Evolutionary conservation across 1,140 invertebrate species (phyloP).

Genomic region (Drosophila equinoxialis): DNA sequence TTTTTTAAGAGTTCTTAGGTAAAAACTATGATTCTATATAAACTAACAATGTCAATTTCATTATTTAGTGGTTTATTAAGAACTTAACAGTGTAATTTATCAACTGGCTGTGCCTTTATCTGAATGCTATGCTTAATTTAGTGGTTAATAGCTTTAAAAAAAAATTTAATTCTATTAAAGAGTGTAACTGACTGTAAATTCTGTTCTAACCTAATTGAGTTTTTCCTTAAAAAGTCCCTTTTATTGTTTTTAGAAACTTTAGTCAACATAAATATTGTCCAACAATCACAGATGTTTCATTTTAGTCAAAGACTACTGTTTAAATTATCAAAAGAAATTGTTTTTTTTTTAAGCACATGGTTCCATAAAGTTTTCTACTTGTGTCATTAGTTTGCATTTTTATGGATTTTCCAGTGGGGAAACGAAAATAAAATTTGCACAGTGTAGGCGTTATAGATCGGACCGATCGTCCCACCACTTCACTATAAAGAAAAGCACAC

Average conservation of each 20-base stretch:
- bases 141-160: too few species aligned
- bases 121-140: too few species aligned
- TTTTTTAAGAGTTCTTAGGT: too few species aligned
- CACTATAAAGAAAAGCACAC: slow-evolving; percentile 55
- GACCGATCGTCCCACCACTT: slow-evolving; percentile 38
- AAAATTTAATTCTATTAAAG: too few species aligned
- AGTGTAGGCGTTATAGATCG: slow-evolving; percentile 70
- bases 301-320: slow-evolving; percentile 15
- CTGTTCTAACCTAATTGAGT: too few species aligned
- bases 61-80: too few species aligned
- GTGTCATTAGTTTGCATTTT: slow-evolving; percentile 53
- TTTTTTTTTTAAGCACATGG: slow-evolving; percentile 3
- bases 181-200: too few species aligned
- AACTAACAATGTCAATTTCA: too few species aligned
- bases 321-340: slow-evolving; percentile 6
- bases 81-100: too few species aligned
- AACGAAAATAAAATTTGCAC: slow-evolving; percentile 61
- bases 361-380: slow-evolving; percentile 24
- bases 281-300: slow-evolving; percentile 23
- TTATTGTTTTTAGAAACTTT: neutral
- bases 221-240: too few species aligned
- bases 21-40: too few species aligned
- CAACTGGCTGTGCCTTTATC: too few species aligned
- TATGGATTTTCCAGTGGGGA: slow-evolving; percentile 47
- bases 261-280: neutral